Evolutionary conservation across 35 echinoderm and acorn worm genomes (phyloP).

Genomic region (Anneissia japonica): DNA sequence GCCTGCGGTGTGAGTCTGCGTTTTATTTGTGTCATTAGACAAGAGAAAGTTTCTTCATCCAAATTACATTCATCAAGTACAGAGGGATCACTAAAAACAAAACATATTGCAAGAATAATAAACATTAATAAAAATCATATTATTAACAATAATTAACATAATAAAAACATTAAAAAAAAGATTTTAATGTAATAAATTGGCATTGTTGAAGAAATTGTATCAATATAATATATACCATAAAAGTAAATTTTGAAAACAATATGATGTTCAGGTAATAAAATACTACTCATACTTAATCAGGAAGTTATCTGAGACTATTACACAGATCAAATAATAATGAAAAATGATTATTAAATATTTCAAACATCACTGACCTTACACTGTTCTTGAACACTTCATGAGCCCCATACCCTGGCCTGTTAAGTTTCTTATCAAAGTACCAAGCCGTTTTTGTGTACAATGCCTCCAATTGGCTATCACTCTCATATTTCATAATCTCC

Average conservation of each 20-base stretch:
- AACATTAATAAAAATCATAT: background rate
- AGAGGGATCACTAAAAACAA: slow-evolving; percentile 59
- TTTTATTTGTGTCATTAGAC: slow-evolving; percentile 81
- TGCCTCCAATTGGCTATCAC: slow-evolving; percentile 73
- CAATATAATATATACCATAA: no score
- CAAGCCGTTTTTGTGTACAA: slow-evolving; percentile 89
- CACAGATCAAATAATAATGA: no score
- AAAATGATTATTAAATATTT: no score
- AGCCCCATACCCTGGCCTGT: slow-evolving; percentile 69
- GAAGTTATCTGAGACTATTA: no score
- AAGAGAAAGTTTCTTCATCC: slow-evolving; percentile 69
- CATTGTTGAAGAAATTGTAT: no score
- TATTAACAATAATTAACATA: no score
- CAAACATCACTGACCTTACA: slow-evolving; percentile 94
- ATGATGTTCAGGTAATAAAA: no score
- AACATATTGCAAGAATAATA: background rate
- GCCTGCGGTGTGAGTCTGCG: slow-evolving; percentile 87
- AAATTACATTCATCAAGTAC: slow-evolving; percentile 79
- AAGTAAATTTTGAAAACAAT: no score
- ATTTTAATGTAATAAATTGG: no score
- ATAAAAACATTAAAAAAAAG: no score
- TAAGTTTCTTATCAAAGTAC: slow-evolving; percentile 87
- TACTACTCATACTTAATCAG: no score
- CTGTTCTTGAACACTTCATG: slow-evolving; percentile 88
- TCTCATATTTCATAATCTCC: slow-evolving; percentile 76